Conservation (phyloP, 2,113 vertebrate species). For the Phaethornis superciliosus region DNA sequence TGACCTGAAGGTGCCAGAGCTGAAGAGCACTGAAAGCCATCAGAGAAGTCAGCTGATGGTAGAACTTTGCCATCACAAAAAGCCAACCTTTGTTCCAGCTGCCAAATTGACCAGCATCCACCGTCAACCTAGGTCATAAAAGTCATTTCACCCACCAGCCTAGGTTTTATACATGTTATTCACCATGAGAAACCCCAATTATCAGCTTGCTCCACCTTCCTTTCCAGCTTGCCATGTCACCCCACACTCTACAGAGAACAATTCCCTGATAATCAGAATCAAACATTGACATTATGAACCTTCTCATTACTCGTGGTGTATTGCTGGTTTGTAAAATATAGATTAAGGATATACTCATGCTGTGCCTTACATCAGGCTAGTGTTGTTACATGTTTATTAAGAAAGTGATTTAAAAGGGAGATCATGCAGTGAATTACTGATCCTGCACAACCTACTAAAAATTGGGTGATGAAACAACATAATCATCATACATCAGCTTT, state of each 20-base stretch:
- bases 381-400: constrained; percentile 62
- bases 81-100: not conserved
- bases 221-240: not conserved
- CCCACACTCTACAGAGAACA: not conserved
- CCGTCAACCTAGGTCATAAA: not conserved
- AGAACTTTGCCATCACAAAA: not conserved
- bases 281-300: not conserved
- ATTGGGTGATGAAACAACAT: constrained; percentile 42
- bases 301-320: constrained; percentile 26
- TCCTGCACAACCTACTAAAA: constrained; percentile 17
- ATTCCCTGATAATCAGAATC: not conserved
- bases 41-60: not conserved
- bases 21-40: not conserved
- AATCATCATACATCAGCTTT: constrained; percentile 48
- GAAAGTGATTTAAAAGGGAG: constrained; percentile 60
- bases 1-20: not conserved
- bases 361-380: constrained; percentile 44
- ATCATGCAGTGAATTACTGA: constrained; percentile 21
- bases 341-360: constrained; percentile 29
- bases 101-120: not conserved
- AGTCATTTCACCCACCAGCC: not conserved
- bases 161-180: not conserved
- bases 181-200: not conserved
- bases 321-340: constrained; percentile 41
- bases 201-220: not conserved